A percentile compares a stretch with the other conserved stretches of the same genome.
Evolutionary conservation across 2,797 vertebrate species (phyloP).

Genomic region (Myoxocephalus aenaeus): DNA sequence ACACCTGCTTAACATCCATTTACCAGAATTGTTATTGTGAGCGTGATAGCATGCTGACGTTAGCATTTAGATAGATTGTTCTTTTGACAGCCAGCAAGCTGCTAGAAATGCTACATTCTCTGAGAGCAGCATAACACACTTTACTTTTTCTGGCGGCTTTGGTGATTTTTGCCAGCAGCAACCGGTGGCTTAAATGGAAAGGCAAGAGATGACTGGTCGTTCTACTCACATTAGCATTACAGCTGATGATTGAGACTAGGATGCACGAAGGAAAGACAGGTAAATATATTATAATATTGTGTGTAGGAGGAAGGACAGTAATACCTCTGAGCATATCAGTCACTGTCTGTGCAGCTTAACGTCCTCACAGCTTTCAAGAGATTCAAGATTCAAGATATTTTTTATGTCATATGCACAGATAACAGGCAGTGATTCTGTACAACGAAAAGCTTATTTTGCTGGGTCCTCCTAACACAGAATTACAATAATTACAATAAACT

Average conservation of each 20-base stretch:
- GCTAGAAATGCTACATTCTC: neutral
- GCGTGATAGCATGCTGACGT: neutral
- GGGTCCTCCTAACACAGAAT: no score
- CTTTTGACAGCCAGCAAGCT: neutral
- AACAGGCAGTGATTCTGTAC: no score
- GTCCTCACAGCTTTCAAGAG: slow-evolving; percentile 3
- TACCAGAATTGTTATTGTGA: neutral
- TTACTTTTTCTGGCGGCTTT: slow-evolving; percentile 45
- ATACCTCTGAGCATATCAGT: slow-evolving; percentile 7
- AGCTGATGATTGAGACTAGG: slow-evolving; percentile 38
- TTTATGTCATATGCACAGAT: no score
- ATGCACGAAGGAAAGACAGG: neutral
- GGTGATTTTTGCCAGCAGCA: slow-evolving; percentile 60
- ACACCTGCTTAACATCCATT: neutral
- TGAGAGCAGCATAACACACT: slow-evolving; percentile 36
- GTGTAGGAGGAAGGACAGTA: neutral
- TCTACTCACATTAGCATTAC: slow-evolving; percentile 48
- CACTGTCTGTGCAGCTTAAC: slow-evolving; percentile 16
- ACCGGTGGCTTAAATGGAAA: slow-evolving; percentile 45
- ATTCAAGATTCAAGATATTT: no score
- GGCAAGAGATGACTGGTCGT: slow-evolving; percentile 43
- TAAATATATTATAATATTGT: neutral
- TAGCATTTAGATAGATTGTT: neutral
- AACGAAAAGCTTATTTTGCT: no score
- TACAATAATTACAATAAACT: no score